phyloP scores from a whole-genome alignment of 2,888 invertebrate genomes.

The Acronicta psi region DNA sequence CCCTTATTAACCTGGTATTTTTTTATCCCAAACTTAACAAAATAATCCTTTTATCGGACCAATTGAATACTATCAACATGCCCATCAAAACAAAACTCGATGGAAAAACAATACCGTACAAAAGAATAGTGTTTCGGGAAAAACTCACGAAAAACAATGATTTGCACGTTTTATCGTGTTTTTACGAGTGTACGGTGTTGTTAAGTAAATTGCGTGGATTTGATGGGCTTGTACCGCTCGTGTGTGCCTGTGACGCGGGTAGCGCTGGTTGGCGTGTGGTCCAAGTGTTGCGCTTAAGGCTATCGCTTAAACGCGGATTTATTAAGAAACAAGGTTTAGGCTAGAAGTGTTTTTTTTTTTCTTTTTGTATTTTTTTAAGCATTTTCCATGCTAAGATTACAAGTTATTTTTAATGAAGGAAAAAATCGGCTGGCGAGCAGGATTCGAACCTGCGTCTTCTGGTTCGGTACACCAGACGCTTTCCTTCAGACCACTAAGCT shows the following conservation, averaged over 20 bases:
- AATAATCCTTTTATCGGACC: constrained; percentile 11
- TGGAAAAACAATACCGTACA: constrained; percentile 25
- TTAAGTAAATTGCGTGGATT: constrained; percentile 48
- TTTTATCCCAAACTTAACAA: neutral
- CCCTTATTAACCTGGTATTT: neutral
- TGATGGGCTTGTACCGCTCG: constrained; percentile 25
- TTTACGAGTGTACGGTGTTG: constrained; percentile 32
- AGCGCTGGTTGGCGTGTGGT: neutral
- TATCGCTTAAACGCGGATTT: too few relatives aligned
- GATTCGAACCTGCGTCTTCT: too few relatives aligned
- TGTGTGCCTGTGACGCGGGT: constrained; percentile 12
- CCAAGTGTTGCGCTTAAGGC: neutral
- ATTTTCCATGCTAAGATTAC: too few relatives aligned
- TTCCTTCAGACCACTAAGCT: too few relatives aligned
- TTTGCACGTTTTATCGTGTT: constrained; percentile 47
- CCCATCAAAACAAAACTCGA: constrained; percentile 1
- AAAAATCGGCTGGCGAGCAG: too few relatives aligned
- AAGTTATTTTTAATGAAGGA: too few relatives aligned
- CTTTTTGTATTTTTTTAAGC: too few relatives aligned
- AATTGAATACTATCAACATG: constrained; percentile 16
- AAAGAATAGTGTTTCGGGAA: constrained; percentile 14
- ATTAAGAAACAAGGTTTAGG: too few relatives aligned
- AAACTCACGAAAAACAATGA: constrained; percentile 41
- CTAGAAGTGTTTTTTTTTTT: too few relatives aligned
- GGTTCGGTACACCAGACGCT: too few relatives aligned